Base-by-base conservation (phyloP, 2,797 vertebrate genomes). In the Pitangus sulphuratus region DNA sequence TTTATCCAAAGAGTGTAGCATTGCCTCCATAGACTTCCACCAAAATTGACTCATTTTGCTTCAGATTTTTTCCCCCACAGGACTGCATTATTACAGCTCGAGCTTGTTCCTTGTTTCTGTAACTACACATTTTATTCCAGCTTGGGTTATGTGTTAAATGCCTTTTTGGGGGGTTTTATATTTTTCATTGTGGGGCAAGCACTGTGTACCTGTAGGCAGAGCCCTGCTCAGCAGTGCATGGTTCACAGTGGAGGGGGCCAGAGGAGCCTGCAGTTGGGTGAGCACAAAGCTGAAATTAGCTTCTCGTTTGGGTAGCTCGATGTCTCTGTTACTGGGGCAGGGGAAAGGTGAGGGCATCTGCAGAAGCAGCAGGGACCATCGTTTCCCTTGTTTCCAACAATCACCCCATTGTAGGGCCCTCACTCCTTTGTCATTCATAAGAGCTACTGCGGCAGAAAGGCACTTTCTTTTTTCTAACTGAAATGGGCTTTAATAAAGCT, bases 401-500 rank as follows among this genome's bases (percentile, higher is more conserved):
- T 60, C 22, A 31, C 11, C 4, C 77, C 15, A 24, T 64, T 89
- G 61, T 66, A 82, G 37, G 11, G 68, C 56, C 35, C 50, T 87
- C 25, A 15, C 22, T 95, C 45, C 81, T 92, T 92, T 94, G 62
- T 90, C 58, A 79, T 90, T 95, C 82, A 31, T 47, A 65, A 57
- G 58, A 35, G 74, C 72, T 87, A 69, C 47, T 2, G 8, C 71
- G 87, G 91, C 72, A 94, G 93, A 95, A 96, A 92, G 92, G 86
- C 86, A 30, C 93, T 96, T 83, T 95, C 64, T 79, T 69, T 81
- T 83, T 93, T 82, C 92, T 88, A 68, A 90, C 87, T 71, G 95
- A 97, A 97, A 96, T 84, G 71, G 92, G 88, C 85, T 97, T 97
- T 98, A 97, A 98, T 97, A 98, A 98, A 98, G 95, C 95, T 90